These are phyloP conservation scores for Euura saliciscinereae DNA, from an alignment of 1,140 invertebrate species.

Conservation along the genomic window DNA sequence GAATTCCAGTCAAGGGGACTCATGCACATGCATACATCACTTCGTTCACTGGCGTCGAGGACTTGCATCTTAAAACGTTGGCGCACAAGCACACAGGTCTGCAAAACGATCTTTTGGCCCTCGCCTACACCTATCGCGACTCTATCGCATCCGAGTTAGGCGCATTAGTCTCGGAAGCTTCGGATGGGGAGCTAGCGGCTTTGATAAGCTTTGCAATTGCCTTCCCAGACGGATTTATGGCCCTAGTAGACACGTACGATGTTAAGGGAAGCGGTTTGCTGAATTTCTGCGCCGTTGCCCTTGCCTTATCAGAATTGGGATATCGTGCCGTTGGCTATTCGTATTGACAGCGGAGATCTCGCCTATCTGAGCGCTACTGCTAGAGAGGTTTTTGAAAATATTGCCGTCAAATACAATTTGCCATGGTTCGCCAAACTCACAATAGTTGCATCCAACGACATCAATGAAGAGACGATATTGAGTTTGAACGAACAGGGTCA, in stretches of 20 bases:
- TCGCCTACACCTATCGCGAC: conserved; percentile 74
- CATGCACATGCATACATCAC: conserved; percentile 99
- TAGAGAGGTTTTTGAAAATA: conserved; percentile 78
- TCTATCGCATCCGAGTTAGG: conserved; percentile 74
- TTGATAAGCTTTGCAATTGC: conserved; percentile 96
- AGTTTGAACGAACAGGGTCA: conserved; percentile 98
- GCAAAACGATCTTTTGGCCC: conserved; percentile 71
- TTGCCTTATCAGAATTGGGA: conserved; percentile 91
- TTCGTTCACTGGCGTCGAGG: conserved; percentile 82
- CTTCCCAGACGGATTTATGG: conserved; percentile 94
- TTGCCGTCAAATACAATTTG: conserved; percentile 78
- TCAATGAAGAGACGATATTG: conserved; percentile 98
- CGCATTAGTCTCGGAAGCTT: conserved; percentile 79
- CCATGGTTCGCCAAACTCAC: conserved; percentile 88
- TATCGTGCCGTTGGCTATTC: conserved; percentile 89
- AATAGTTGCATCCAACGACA: conserved; percentile 98
- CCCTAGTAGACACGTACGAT: conserved; percentile 98
- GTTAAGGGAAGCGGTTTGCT: conserved; percentile 96
- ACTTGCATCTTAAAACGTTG: conserved; percentile 71
- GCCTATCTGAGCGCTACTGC: conserved; percentile 93
- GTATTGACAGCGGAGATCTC: conserved; percentile 97
- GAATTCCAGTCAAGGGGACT: conserved; percentile 97
- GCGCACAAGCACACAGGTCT: conserved; percentile 70
- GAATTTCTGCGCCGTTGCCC: conserved; percentile 97
- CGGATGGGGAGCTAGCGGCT: conserved; percentile 90